A percentile compares a stretch with the other conserved stretches of the same genome.
These are phyloP conservation scores for Catocala sponsa DNA, from an alignment of 2,888 invertebrate genomes.

Conservation along the genomic window DNA sequence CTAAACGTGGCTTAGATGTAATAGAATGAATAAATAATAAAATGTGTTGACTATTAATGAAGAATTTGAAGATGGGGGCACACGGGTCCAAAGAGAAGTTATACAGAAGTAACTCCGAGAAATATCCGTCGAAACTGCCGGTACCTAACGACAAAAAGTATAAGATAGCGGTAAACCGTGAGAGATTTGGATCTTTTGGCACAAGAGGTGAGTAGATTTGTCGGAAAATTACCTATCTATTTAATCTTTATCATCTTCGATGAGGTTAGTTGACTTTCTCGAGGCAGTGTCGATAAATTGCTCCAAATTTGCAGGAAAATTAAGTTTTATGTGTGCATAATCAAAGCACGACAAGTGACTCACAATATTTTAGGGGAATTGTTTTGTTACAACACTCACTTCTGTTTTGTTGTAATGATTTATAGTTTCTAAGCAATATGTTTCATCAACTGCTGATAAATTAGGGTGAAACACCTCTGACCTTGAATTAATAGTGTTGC, in stretches of 20 bases:
- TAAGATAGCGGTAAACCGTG: constrained; percentile 89
- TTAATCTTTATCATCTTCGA: constrained; percentile 24
- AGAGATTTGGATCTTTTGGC: constrained; percentile 91
- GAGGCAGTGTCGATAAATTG: constrained; percentile 2
- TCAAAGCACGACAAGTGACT: constrained; percentile 13
- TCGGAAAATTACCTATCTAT: constrained; percentile 30
- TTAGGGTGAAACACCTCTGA: constrained; percentile 49
- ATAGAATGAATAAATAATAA: constrained; percentile 50
- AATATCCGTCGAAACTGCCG: constrained; percentile 86
- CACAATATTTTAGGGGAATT: constrained; percentile 29
- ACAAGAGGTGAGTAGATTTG: constrained; percentile 87
- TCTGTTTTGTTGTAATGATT: constrained; percentile 37
- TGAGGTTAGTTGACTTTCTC: constrained; percentile 19
- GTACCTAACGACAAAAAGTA: constrained; percentile 88
- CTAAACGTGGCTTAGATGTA: constrained; percentile 59
- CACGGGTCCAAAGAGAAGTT: constrained; percentile 93
- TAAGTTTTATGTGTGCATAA: constrained; percentile 8
- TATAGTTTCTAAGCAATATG: constrained; percentile 45
- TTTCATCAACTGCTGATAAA: constrained; percentile 29
- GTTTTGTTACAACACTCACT: constrained; percentile 29
- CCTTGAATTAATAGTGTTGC: constrained; percentile 38
- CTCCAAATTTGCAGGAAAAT: not conserved
- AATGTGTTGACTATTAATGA: constrained; percentile 75
- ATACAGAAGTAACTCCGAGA: constrained; percentile 90
- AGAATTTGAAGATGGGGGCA: constrained; percentile 90